Evolutionary conservation across 2,797 vertebrate genomes (phyloP).

Genomic region (Apogon hyalosoma): DNA sequence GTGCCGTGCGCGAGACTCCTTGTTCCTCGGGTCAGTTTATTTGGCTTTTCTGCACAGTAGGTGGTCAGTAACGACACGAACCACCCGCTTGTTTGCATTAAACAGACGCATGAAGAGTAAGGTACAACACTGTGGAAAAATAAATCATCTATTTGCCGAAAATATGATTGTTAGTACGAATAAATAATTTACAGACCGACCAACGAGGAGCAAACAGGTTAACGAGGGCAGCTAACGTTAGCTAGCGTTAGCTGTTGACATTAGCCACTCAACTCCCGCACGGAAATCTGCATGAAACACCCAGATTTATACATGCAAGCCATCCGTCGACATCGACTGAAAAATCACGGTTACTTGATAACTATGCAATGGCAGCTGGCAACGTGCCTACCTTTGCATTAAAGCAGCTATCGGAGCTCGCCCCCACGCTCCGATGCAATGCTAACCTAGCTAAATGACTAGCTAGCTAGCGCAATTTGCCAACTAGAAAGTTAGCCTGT

Average conservation of each 20-base stretch:
- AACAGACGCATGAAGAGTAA: neutral
- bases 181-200: slow-evolving; percentile 7
- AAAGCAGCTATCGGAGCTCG: slow-evolving; percentile 18
- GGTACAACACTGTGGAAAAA: rapidly evolving
- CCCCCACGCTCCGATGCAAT: slow-evolving; percentile 17
- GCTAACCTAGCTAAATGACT: slow-evolving; percentile 59
- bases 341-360: rapidly evolving
- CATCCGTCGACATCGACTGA: rapidly evolving
- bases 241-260: slow-evolving; percentile 71
- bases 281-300: slow-evolving; percentile 39
- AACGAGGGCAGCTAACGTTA: slow-evolving; percentile 49
- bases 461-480: slow-evolving; percentile 57
- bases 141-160: rapidly evolving
- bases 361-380: slow-evolving; percentile 10
- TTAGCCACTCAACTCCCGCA: slow-evolving; percentile 51
- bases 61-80: slow-evolving; percentile 36
- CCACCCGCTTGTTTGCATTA: neutral
- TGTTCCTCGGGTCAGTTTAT: slow-evolving; percentile 39
- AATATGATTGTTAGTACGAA: neutral
- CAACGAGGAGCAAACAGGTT: slow-evolving; percentile 33
- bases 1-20: slow-evolving; percentile 49
- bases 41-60: slow-evolving; percentile 31
- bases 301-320: neutral
- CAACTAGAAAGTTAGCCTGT: slow-evolving; percentile 69
- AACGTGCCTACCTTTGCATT: neutral